Evolutionary conservation across 1,140 invertebrate species (phyloP).

Genomic region (Cherax quadricarinatus): DNA sequence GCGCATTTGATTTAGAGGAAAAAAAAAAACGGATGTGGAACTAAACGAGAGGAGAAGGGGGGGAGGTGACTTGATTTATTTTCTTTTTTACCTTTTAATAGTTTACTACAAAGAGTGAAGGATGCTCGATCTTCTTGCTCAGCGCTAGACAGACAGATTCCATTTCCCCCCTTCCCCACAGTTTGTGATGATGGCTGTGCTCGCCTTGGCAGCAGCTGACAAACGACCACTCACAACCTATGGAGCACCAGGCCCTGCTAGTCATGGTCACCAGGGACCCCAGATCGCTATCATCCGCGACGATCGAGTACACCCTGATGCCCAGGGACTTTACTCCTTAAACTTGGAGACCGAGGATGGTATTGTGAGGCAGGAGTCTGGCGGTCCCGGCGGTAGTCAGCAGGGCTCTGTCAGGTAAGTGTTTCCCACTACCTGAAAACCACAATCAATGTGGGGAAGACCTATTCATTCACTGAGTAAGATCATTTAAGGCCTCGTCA

Average conservation of each 20-base stretch:
- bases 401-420: constrained; percentile 46
- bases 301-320: constrained; percentile 46
- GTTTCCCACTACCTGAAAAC: background rate
- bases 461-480: constrained; percentile 12
- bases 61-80: too few species aligned
- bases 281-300: constrained; percentile 33
- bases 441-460: too few species aligned
- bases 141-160: too few species aligned
- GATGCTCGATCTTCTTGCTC: too few species aligned
- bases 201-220: constrained; percentile 31
- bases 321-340: constrained; percentile 41
- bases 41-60: too few species aligned
- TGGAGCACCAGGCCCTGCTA: background rate
- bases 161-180: background rate
- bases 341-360: constrained; percentile 49
- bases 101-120: too few species aligned
- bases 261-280: background rate
- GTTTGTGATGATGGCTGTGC: constrained; percentile 16
- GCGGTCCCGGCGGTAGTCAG: constrained; percentile 31
- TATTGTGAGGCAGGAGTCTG: constrained; percentile 38
- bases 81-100: too few species aligned
- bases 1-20: too few species aligned
- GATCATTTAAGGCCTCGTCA: background rate
- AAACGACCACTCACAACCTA: background rate
- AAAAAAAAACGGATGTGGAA: too few species aligned